phyloP scores from a whole-genome alignment of 2,888 invertebrate species.

The Eumerus sabulonum region DNA sequence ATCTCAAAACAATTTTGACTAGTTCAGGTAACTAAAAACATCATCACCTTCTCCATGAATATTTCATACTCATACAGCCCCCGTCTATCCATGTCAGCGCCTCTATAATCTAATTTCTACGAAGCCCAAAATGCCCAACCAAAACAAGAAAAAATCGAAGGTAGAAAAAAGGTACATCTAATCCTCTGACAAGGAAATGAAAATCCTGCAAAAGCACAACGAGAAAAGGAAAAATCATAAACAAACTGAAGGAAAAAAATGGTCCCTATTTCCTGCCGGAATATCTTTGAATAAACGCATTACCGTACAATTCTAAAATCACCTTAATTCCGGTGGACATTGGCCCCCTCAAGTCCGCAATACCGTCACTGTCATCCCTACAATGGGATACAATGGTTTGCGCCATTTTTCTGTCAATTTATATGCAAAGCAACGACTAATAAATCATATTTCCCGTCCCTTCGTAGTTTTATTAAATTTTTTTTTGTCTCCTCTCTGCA shows the following conservation, averaged over 20 bases:
- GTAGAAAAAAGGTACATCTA: slow-evolving; percentile 18
- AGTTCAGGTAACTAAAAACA: no score
- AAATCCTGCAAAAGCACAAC: slow-evolving; percentile 4
- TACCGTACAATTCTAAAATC: slow-evolving; percentile 15
- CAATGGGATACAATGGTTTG: slow-evolving; percentile 30
- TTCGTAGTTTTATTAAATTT: slow-evolving; percentile 65
- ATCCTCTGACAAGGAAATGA: slow-evolving; percentile 38
- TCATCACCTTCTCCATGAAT: no score
- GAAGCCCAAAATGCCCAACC: no score
- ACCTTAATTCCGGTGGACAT: slow-evolving; percentile 53
- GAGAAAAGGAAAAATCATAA: no score
- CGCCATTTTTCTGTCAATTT: slow-evolving; percentile 49
- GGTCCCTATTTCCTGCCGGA: slow-evolving; percentile 33
- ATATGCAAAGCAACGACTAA: slow-evolving; percentile 66
- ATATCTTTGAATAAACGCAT: slow-evolving; percentile 39
- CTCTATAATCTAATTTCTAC: no score
- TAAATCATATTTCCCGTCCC: slow-evolving; percentile 57
- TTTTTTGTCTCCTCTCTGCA: slow-evolving; percentile 10
- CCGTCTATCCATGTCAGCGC: no score
- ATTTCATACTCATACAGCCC: no score
- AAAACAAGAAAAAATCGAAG: not conserved
- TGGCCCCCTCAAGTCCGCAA: slow-evolving; percentile 31
- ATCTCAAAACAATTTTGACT: no score
- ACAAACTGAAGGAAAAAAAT: slow-evolving; percentile 8
- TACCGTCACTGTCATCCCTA: not conserved